Evolutionary conservation across 2,797 vertebrate species (phyloP), one percentile per base, ranked within the genome.

Genomic region (Prionace glauca): DNA sequence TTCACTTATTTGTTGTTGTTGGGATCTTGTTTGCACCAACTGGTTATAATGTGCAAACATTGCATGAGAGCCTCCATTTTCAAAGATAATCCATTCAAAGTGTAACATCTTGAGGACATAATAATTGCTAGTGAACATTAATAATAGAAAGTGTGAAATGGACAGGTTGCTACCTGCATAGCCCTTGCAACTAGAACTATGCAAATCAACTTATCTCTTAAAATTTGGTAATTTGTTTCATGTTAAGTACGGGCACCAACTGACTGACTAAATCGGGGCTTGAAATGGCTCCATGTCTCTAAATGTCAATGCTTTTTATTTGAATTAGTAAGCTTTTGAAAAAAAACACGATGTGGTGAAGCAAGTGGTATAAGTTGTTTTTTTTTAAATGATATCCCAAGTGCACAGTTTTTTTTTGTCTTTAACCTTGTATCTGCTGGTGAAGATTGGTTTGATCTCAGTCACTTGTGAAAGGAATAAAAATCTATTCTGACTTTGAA

Each of bases 361-460:
- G 11, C 72, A 74, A 74, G 72, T 1, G 29, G 72, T 74, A 32
- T 10, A 74, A 74, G 11, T 74, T 9, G 29, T 32, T 74, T 32
- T 26, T 26, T 26, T 74, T 74, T 11, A 32, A 74, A 74, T 29
- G 5, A 32, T 74, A 32, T 29, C 29, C 29, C 29, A 14, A 65
- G 62, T 65, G 62, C 14, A 65, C 62, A 0, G 62, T 65, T 65
- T 65, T 62, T 41, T 14, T 65, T 65, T 14, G 62, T 81, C 36
- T 36, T 81, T 81, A n/a, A 81, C 77, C 77, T 18, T 18, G 77
- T 81, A n/a, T 36, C 77, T 81, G n/a, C 12, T 16, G 36, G n/a
- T 81, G 77, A 81, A 81, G 77, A n/a, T 36, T 81, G n/a, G 77
- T 81, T 81, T 81, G n/a, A 81, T 41, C 77, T 81, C n/a, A 36